Percentiles rank a stretch among this genome's conserved stretches.
These are phyloP conservation scores for Enteromius viviparus DNA, from an alignment of 2,797 vertebrate genomes.

Conservation along the genomic window DNA sequence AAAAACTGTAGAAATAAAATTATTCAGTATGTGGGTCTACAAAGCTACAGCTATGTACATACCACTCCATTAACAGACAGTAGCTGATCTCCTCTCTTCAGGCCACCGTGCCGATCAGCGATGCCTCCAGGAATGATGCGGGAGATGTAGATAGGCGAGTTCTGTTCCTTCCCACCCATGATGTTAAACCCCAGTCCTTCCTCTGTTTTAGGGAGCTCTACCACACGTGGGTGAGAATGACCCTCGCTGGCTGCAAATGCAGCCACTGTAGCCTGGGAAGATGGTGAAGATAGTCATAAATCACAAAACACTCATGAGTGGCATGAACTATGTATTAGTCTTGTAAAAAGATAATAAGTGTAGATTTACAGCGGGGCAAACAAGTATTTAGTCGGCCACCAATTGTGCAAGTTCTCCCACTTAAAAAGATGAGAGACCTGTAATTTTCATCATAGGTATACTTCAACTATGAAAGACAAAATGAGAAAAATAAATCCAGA, in stretches of 20 bases:
- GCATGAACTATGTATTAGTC: neutral
- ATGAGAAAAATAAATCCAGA: too few species aligned
- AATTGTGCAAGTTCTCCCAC: too few species aligned
- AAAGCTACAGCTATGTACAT: constrained; percentile 62
- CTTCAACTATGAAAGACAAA: too few species aligned
- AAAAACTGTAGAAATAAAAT: too few species aligned
- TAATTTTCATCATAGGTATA: too few species aligned
- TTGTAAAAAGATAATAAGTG: neutral
- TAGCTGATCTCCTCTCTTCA: constrained; percentile 97
- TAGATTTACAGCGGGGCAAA: neutral
- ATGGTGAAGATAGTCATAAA: neutral
- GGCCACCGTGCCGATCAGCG: constrained; percentile 93
- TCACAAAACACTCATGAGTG: neutral
- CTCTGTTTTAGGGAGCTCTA: constrained; percentile 97
- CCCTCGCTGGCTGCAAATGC: constrained; percentile 98
- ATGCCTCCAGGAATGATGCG: constrained; percentile 97
- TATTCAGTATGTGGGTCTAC: neutral
- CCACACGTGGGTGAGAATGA: constrained; percentile 96
- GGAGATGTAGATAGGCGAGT: constrained; percentile 98
- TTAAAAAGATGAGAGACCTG: too few species aligned
- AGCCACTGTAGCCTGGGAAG: constrained; percentile 90
- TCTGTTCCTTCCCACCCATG: constrained; percentile 99
- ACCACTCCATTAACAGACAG: constrained; percentile 98
- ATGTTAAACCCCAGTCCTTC: constrained; percentile 99
- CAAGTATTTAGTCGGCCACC: too few species aligned